These are phyloP conservation scores for Sebastes iracundus DNA, from an alignment of 2,797 vertebrate genomes.

Conservation along the genomic window DNA sequence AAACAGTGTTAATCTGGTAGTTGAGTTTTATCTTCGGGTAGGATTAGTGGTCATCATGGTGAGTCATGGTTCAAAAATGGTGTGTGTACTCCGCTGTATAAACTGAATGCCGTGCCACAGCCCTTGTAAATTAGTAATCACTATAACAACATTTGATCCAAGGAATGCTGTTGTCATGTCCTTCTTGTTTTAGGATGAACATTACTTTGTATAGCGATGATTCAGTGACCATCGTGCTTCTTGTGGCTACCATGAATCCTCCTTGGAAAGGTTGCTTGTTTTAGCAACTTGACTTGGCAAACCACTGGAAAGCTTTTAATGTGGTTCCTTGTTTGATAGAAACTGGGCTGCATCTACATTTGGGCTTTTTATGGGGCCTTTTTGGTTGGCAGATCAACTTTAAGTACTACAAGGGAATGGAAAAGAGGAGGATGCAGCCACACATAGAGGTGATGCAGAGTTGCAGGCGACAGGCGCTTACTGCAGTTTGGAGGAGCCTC, in stretches of 20 bases:
- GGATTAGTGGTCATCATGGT: conserved; percentile 29
- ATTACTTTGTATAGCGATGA: conserved; percentile 45
- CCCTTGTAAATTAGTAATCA: conserved; percentile 38
- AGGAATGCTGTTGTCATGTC: conserved; percentile 36
- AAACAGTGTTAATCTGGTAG: conserved; percentile 23
- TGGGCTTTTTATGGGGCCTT: conserved; percentile 41
- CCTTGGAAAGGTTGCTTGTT: conserved; percentile 59
- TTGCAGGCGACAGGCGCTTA: conserved; percentile 5
- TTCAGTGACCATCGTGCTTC: conserved; percentile 53
- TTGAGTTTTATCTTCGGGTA: conserved; percentile 17
- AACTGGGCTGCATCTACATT: conserved; percentile 50
- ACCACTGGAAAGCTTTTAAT: conserved; percentile 61
- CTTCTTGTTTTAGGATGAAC: conserved; percentile 35
- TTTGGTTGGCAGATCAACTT: conserved; percentile 39
- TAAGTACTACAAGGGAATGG: conserved; percentile 30
- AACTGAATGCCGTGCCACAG: conserved; percentile 29
- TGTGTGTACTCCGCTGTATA: conserved; percentile 12
- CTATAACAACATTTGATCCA: conserved; percentile 42
- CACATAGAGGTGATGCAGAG: conserved; percentile 29
- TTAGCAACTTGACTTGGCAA: conserved; percentile 64
- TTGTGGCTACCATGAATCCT: conserved; percentile 58
- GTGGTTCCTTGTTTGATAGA: conserved; percentile 60
- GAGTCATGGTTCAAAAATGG: conserved; percentile 51
- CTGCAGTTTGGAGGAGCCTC: conserved; percentile 14
- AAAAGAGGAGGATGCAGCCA: conserved; percentile 34